Evolutionary conservation across 2,113 vertebrate genomes (phyloP).

Genomic region (Saccopteryx bilineata): DNA sequence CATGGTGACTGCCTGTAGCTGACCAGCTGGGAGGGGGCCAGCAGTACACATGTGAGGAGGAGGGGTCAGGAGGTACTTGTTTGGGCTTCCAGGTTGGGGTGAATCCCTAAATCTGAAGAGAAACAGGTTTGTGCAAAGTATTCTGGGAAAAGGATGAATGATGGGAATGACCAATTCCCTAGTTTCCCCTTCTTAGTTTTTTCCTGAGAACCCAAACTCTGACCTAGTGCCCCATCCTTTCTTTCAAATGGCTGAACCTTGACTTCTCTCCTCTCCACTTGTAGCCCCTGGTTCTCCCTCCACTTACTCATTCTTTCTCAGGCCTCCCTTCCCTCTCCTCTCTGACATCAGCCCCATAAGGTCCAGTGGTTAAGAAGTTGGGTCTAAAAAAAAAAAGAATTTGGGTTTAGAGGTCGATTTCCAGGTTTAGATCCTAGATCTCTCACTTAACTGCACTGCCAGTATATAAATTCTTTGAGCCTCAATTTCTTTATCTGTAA

Average conservation of each 20-base stretch:
- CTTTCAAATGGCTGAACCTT: background rate
- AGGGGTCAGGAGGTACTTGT: slow-evolving; percentile 64
- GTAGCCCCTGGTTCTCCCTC: background rate
- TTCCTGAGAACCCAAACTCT: background rate
- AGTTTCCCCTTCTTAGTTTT: background rate
- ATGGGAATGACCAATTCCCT: background rate
- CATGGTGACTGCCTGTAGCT: slow-evolving; percentile 79
- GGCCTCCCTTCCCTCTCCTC: background rate
- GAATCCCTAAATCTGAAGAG: slow-evolving; percentile 36
- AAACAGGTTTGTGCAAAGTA: background rate
- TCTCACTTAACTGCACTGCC: background rate
- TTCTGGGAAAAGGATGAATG: background rate
- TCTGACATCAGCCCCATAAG: background rate
- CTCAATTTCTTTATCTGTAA: slow-evolving; percentile 32
- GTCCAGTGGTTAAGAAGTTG: background rate
- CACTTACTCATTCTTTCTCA: background rate
- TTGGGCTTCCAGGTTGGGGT: background rate
- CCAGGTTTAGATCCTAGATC: slow-evolving; percentile 7
- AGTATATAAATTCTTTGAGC: background rate
- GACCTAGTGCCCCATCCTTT: background rate
- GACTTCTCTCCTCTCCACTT: background rate
- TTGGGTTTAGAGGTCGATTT: background rate
- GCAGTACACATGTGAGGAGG: slow-evolving; percentile 45
- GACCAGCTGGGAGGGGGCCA: slow-evolving; percentile 64
- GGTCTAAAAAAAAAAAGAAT: background rate